These are phyloP conservation scores for Euthynnus affinis DNA, from an alignment of 2,797 vertebrate species.

Conservation along the genomic window DNA sequence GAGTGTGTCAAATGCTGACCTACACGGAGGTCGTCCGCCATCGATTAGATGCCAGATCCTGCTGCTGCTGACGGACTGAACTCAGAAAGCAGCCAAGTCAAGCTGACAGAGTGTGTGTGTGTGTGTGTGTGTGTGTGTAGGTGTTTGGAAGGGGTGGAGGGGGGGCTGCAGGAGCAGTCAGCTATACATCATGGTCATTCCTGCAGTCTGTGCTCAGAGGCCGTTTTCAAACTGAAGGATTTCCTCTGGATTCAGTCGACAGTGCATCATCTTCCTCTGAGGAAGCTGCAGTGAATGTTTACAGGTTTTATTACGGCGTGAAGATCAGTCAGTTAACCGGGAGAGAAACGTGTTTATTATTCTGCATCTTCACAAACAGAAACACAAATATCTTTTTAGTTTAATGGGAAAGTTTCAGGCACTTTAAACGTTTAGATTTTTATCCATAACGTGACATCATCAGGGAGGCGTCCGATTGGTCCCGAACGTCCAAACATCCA, in stretches of 20 bases:
- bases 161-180: neutral
- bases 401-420: too few species aligned
- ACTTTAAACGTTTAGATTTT: too few species aligned
- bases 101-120: constrained; percentile 6
- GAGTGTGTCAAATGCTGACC: constrained; percentile 10
- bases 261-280: neutral
- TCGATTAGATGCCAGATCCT: constrained; percentile 42
- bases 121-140: constrained; percentile 1
- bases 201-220: neutral
- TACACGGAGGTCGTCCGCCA: constrained; percentile 30
- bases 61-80: constrained; percentile 32
- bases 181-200: constrained; percentile 3
- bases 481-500: too few species aligned
- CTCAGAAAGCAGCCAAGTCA: constrained; percentile 14
- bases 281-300: neutral
- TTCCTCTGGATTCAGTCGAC: neutral
- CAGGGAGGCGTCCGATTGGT: too few species aligned
- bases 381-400: too few species aligned
- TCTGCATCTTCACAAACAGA: too few species aligned
- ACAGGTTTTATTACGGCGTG: neutral
- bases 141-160: neutral
- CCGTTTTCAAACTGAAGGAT: neutral
- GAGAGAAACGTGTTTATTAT: neutral
- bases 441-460: too few species aligned
- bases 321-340: neutral